Percentiles rank a stretch among this genome's conserved stretches.
Evolutionary conservation across 53 echinoderm and acorn worm species (phyloP).

Genomic region (Apostichopus leukothele): DNA sequence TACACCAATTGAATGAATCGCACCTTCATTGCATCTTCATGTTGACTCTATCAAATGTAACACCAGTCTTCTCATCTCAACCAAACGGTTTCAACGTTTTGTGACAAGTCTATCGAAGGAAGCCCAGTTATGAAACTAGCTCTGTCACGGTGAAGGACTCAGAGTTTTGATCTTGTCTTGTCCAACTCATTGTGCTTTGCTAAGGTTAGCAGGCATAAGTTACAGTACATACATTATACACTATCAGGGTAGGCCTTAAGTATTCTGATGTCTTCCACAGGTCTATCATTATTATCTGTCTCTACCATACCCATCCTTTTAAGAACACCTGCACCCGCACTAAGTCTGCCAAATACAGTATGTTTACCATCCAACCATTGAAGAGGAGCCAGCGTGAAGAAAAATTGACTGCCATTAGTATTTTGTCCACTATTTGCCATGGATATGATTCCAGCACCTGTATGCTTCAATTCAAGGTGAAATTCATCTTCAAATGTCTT

Average conservation of each 20-base stretch:
- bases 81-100: too few relatives aligned
- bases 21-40: too few relatives aligned
- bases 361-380: constrained; percentile 95
- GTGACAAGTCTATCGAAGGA: too few relatives aligned
- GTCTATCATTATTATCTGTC: constrained; percentile 78
- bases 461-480: constrained; percentile 76
- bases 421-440: constrained; percentile 99
- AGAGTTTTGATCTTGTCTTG: too few relatives aligned
- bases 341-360: constrained; percentile 81
- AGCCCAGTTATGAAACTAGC: too few relatives aligned
- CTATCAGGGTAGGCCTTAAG: constrained; percentile 68
- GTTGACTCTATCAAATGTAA: too few relatives aligned
- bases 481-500: constrained; percentile 86
- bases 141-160: too few relatives aligned
- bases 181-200: too few relatives aligned
- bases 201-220: too few relatives aligned
- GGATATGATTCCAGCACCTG: constrained; percentile 91
- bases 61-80: too few relatives aligned
- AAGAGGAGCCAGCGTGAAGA: constrained; percentile 83
- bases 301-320: constrained; percentile 93
- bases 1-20: too few relatives aligned
- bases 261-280: constrained; percentile 76
- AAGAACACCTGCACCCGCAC: constrained; percentile 71
- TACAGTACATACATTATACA: too few relatives aligned
- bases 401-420: constrained; percentile 97